Percentiles rank a stretch among this genome's conserved stretches.
Evolutionary conservation across 2,113 vertebrate species (phyloP).

Genomic region (Lasiurus borealis): DNA sequence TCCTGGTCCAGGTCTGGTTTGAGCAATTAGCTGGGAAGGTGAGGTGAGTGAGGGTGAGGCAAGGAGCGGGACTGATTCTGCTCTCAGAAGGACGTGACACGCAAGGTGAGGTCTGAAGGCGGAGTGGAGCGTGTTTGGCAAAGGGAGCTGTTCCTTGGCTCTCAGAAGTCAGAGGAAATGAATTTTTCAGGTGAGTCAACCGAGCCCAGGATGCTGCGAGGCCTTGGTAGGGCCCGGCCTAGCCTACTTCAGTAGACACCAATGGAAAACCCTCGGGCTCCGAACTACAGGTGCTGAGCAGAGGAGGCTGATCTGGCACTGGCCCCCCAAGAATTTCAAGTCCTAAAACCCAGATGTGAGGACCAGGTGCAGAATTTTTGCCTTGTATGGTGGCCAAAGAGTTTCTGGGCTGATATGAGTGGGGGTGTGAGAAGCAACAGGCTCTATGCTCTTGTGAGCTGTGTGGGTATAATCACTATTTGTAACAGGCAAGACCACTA

Average conservation of each 20-base stretch:
- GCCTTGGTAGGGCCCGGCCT: background rate
- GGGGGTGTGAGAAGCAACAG: background rate
- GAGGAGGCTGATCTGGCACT: background rate
- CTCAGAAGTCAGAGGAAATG: conserved; percentile 1
- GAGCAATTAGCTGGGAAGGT: background rate
- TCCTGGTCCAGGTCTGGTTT: background rate
- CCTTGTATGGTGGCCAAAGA: background rate
- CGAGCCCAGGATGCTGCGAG: background rate
- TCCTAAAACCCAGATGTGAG: background rate
- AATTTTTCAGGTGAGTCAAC: background rate
- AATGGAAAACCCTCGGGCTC: background rate
- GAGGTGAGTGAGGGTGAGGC: background rate
- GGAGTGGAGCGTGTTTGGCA: background rate
- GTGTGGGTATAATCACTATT: background rate
- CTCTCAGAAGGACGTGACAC: background rate
- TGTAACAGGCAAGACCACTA: background rate
- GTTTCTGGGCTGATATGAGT: background rate
- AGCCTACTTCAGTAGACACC: background rate
- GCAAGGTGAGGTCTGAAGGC: background rate
- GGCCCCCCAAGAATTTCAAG: background rate
- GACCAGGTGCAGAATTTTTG: background rate
- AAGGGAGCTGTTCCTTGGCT: background rate
- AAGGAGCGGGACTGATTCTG: background rate
- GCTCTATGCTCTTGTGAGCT: background rate
- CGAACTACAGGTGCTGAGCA: background rate